Conservation (phyloP, 2,113 vertebrate genomes). For the Anser brachyrhynchus region DNA sequence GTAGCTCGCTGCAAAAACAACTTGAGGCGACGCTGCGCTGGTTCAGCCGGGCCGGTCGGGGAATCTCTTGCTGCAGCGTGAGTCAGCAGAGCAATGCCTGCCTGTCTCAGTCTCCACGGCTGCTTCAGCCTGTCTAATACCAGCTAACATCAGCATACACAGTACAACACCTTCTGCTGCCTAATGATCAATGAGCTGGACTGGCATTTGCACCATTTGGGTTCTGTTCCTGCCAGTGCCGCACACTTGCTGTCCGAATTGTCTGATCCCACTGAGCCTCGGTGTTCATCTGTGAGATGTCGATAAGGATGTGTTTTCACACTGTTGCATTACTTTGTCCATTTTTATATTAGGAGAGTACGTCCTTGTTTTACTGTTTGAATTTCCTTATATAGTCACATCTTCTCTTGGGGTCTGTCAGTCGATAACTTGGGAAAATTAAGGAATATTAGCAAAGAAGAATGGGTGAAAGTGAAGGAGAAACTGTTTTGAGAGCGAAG, state of each 20-base stretch:
- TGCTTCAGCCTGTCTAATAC: background rate
- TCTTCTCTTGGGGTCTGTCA: background rate
- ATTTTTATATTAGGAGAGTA: background rate
- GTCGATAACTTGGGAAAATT: background rate
- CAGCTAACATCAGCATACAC: background rate
- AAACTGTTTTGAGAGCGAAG: background rate
- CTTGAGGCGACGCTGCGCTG: background rate
- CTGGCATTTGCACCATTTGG: background rate
- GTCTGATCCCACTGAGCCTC: background rate
- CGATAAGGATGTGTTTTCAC: background rate
- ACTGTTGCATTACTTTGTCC: fast-evolving
- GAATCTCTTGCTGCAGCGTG: background rate
- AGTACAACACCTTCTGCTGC: fast-evolving
- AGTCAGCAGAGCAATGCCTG: slow-evolving; percentile 8
- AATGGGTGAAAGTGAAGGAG: background rate
- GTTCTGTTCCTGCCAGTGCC: background rate
- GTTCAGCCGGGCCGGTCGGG: background rate
- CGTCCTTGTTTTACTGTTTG: background rate
- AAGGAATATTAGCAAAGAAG: background rate
- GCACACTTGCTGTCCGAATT: background rate
- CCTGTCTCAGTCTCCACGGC: background rate
- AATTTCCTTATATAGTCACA: background rate
- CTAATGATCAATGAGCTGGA: background rate
- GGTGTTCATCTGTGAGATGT: background rate
- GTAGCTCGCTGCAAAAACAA: background rate